Base-by-base conservation (phyloP, 2,113 vertebrate species). In the Passer domesticus region DNA sequence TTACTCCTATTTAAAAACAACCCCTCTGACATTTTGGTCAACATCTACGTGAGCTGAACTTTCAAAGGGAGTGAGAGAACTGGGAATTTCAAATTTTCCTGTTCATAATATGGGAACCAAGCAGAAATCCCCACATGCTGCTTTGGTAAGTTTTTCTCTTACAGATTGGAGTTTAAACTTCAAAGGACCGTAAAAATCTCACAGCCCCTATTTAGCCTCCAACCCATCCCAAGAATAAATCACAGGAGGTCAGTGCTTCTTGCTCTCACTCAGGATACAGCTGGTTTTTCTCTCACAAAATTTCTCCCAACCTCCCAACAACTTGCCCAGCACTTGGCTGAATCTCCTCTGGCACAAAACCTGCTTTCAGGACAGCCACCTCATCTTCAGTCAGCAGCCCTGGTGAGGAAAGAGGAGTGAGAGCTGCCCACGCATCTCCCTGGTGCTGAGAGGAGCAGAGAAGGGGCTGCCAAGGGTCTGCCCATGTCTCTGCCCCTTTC, bases 11-110 rank as follows among this genome's bases (percentile, higher is more conserved):
- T 93, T 94, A 72, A 94, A 96, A 93, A 91, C 82, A 95, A 59
- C 47, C n/a, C 64, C 79, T 96, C 76, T 95, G 85, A 96, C 49
- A 74, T 90, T 95, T 92, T 91, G 72, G 52, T 90, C 75, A 83
- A 79, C 81, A 72, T 56, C 93, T 94, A 64, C 2, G 1, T 92
- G 69, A 90, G 68, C 35, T 47, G 76, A 89, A 76, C 55, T 90
- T 93, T 88, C 74, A 93, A 79, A 93, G 37, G 37, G 10, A 78
- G 37, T 39, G 72, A 91, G 43, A 91, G 44, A 74, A 89, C 19
- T n/a, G 76, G 27, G 63, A 93, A 83, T 70, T 89, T 41, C 33
- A 44, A 83, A 78, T 24, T 78, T 83, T 81, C 18, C 39, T 80
- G 23, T 25, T 86, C 22, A 2, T 37, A 83, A 63, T 25, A 60